Evolutionary conservation across 1,140 invertebrate species (phyloP).

Genomic region (Drosophila seguyi): DNA sequence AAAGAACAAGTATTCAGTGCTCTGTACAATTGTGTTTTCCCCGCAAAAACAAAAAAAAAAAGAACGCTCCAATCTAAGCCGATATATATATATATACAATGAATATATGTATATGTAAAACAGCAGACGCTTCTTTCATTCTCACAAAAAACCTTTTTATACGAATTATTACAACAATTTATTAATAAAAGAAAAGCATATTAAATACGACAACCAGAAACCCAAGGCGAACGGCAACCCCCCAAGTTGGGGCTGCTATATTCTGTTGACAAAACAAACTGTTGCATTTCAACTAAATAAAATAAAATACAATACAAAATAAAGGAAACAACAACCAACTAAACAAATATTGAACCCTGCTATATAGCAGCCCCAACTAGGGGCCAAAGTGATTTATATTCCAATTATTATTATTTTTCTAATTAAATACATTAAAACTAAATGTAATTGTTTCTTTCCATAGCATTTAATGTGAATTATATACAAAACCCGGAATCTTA

Average conservation of each 20-base stretch:
- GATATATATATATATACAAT: slow-evolving; percentile 39
- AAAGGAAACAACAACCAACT: slow-evolving; percentile 23
- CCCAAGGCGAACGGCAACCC: slow-evolving; percentile 55
- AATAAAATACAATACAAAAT: slow-evolving; percentile 12
- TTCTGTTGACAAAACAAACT: slow-evolving; percentile 40
- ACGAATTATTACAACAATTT: slow-evolving; percentile 74
- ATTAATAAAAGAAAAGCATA: slow-evolving; percentile 47
- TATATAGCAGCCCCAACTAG: slow-evolving; percentile 59
- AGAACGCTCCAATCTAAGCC: slow-evolving; percentile 47
- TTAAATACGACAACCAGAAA: slow-evolving; percentile 39
- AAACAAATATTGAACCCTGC: slow-evolving; percentile 33
- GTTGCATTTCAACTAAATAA: slow-evolving; percentile 51
- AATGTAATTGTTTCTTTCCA: slow-evolving; percentile 66
- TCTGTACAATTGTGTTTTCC: slow-evolving; percentile 62
- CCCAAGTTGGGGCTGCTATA: slow-evolving; percentile 56
- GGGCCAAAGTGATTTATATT: slow-evolving; percentile 80
- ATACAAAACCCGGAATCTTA: slow-evolving; percentile 57
- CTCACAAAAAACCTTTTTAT: slow-evolving; percentile 64
- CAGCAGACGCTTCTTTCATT: slow-evolving; percentile 74
- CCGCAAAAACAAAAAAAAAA: slow-evolving; percentile 11
- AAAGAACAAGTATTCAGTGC: slow-evolving; percentile 45
- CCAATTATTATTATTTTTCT: slow-evolving; percentile 83
- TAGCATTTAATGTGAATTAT: slow-evolving; percentile 67
- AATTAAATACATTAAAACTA: slow-evolving; percentile 77
- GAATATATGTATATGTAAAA: slow-evolving; percentile 43